Evolutionary conservation across 2,888 invertebrate genomes (phyloP).

Genomic region (Lissonota sp.): DNA sequence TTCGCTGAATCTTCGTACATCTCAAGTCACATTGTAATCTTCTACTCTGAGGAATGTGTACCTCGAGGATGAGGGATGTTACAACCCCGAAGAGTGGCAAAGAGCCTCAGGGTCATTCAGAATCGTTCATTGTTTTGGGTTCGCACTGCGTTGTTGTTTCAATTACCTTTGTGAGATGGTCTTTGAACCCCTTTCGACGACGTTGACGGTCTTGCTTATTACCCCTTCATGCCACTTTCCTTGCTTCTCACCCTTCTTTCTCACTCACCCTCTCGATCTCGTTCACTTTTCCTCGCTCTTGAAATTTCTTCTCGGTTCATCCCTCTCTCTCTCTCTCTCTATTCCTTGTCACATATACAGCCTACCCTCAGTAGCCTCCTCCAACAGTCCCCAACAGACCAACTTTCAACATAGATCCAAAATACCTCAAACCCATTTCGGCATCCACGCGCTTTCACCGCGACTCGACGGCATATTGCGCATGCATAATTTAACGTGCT

Average conservation of each 20-base stretch:
- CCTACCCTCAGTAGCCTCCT: neutral
- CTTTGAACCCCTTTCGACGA: slow-evolving; percentile 66
- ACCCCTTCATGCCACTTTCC: slow-evolving; percentile 66
- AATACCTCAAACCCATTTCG: slow-evolving; percentile 2
- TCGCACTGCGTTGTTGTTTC: slow-evolving; percentile 79
- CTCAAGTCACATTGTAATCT: too few relatives aligned
- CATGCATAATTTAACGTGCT: slow-evolving; percentile 83
- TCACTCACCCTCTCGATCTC: slow-evolving; percentile 60
- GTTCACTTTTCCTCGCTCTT: slow-evolving; percentile 51
- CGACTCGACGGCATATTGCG: slow-evolving; percentile 79
- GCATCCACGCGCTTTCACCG: slow-evolving; percentile 14
- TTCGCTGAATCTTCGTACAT: too few relatives aligned
- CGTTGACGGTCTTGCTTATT: slow-evolving; percentile 67
- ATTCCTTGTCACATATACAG: slow-evolving; percentile 50
- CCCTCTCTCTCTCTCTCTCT: slow-evolving; percentile 45
- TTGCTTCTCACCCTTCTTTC: slow-evolving; percentile 51
- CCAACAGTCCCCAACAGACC: slow-evolving; percentile 1
- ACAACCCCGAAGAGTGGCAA: slow-evolving; percentile 53
- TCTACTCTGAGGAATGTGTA: neutral
- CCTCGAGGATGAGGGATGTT: neutral
- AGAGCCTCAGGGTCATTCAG: slow-evolving; percentile 70
- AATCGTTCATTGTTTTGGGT: slow-evolving; percentile 73
- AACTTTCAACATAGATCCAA: neutral
- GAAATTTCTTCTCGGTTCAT: too few relatives aligned
- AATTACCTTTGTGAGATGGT: slow-evolving; percentile 72